Evolutionary conservation across 2,113 vertebrate species (phyloP).

Genomic region (Varanus salvator): DNA sequence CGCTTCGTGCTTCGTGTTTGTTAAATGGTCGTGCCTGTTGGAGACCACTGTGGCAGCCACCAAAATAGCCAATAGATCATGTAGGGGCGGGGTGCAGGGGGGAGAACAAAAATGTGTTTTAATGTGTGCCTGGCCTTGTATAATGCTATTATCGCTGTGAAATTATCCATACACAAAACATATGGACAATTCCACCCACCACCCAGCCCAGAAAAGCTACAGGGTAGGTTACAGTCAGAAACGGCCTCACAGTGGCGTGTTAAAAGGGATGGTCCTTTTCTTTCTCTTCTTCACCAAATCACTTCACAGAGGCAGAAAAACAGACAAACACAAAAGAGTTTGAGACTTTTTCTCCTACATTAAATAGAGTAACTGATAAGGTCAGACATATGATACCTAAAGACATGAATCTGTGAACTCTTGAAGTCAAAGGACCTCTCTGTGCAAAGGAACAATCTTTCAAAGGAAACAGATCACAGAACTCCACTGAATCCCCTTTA

Average conservation of each 20-base stretch:
- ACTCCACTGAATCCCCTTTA: conserved; percentile 92
- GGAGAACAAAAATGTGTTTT: conserved; percentile 79
- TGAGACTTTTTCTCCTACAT: conserved; percentile 88
- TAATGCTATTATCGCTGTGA: conserved; percentile 86
- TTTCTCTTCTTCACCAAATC: conserved; percentile 79
- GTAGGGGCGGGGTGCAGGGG: conserved; percentile 35
- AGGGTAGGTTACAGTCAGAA: conserved; percentile 85
- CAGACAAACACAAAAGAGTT: conserved; percentile 90
- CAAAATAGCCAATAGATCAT: conserved; percentile 79
- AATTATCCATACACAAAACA: conserved; percentile 86
- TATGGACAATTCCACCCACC: conserved; percentile 79
- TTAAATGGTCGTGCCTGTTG: conserved; percentile 79
- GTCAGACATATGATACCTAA: conserved; percentile 91
- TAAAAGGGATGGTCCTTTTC: conserved; percentile 85
- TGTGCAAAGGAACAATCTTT: conserved; percentile 87
- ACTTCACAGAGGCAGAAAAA: conserved; percentile 86
- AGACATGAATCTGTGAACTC: conserved; percentile 91
- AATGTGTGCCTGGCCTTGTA: conserved; percentile 82
- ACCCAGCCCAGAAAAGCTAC: conserved; percentile 80
- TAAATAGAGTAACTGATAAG: conserved; percentile 96
- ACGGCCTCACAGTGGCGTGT: conserved; percentile 82
- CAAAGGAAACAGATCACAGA: conserved; percentile 90
- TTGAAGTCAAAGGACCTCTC: conserved; percentile 88
- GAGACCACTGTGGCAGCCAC: conserved; percentile 75
- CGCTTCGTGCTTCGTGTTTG: conserved; percentile 67